Percentiles rank a stretch among this genome's conserved stretches.
phyloP scores from a whole-genome alignment of 1,140 invertebrate genomes.

The Rhopalosiphum padi region DNA sequence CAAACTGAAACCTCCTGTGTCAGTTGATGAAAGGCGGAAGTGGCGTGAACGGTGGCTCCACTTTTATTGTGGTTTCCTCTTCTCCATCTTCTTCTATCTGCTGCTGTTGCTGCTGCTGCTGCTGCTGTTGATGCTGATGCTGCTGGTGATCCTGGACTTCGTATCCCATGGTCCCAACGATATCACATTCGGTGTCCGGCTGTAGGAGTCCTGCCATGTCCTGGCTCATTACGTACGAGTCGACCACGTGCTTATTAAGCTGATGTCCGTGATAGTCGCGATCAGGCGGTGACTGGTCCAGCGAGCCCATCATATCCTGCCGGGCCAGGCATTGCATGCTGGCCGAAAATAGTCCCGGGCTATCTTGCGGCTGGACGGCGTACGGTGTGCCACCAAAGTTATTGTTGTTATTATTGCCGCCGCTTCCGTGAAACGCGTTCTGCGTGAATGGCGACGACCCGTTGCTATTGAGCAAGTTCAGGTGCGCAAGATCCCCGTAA shows the following conservation, averaged over 20 bases:
- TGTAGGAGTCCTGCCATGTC: constrained; percentile 72
- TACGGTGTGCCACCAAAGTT: constrained; percentile 75
- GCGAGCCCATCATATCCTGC: constrained; percentile 42
- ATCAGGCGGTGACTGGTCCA: constrained; percentile 53
- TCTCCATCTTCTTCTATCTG: constrained; percentile 66
- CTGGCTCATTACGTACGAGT: constrained; percentile 69
- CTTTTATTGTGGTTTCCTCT: constrained; percentile 70
- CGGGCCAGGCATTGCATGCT: constrained; percentile 51
- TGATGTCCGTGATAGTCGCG: constrained; percentile 54
- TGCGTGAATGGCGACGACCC: constrained; percentile 66
- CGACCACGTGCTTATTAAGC: constrained; percentile 57
- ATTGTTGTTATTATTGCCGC: constrained; percentile 77
- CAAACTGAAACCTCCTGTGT: constrained; percentile 61
- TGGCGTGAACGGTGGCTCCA: constrained; percentile 70
- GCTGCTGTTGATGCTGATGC: constrained; percentile 60
- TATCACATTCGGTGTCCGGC: constrained; percentile 68
- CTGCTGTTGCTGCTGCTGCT: constrained; percentile 67
- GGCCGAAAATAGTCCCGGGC: constrained; percentile 62
- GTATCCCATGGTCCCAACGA: constrained; percentile 62
- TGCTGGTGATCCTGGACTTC: constrained; percentile 67
- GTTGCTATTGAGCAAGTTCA: constrained; percentile 73
- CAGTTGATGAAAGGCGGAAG: constrained; percentile 80
- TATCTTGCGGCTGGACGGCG: constrained; percentile 67
- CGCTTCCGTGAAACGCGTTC: constrained; percentile 70
- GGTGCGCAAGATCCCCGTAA: constrained; percentile 75